Conservation (phyloP, 2,797 vertebrate genomes). For the Distichodus sexfasciatus region DNA sequence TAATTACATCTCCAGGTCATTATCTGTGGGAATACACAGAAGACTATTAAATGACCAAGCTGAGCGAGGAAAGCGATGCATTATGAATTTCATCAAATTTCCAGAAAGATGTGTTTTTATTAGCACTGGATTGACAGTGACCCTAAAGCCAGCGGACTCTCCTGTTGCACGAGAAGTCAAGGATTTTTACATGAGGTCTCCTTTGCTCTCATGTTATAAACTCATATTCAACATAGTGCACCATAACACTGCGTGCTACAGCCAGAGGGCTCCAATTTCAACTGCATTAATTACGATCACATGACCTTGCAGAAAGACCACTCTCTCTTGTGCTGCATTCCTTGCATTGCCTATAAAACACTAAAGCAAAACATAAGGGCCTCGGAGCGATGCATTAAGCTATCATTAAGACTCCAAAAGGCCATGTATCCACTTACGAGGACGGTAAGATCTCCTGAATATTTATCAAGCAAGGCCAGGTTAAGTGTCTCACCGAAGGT, state of each 20-base stretch:
- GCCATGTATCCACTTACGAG: neutral
- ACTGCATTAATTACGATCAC: slow-evolving; percentile 1
- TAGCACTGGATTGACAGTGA: neutral
- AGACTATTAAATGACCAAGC: neutral
- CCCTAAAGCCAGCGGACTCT: neutral
- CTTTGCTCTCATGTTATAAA: neutral
- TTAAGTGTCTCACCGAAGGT: slow-evolving; percentile 64
- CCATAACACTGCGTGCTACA: neutral
- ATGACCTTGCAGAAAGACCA: neutral
- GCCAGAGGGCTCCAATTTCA: neutral
- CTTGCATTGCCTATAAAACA: neutral
- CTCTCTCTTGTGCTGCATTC: neutral
- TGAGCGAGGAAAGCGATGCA: neutral
- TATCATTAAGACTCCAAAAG: neutral
- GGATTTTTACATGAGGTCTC: neutral
- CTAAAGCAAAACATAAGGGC: neutral
- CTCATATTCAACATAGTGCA: neutral
- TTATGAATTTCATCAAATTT: neutral
- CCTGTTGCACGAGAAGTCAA: neutral
- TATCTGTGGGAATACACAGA: slow-evolving; percentile 19
- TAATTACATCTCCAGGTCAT: slow-evolving; percentile 27
- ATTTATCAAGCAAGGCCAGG: slow-evolving; percentile 53
- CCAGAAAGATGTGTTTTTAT: neutral
- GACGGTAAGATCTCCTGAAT: slow-evolving; percentile 49
- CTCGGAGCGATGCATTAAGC: slow-evolving; percentile 3